Conservation (phyloP, 2,113 vertebrate species). For the Platichthys flesus region DNA sequence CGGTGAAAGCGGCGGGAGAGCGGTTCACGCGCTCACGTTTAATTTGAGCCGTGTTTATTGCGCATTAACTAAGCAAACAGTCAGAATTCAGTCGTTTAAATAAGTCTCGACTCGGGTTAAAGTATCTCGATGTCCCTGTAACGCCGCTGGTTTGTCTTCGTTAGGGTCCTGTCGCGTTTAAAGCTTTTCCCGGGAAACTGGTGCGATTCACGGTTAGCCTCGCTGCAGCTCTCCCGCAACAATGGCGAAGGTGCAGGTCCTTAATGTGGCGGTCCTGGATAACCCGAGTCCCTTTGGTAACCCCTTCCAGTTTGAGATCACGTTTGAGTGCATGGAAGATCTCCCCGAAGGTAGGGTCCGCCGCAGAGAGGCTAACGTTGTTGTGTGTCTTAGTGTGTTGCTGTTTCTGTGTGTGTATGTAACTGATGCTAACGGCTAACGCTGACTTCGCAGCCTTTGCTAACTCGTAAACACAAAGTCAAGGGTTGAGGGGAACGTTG, state of each 20-base stretch:
- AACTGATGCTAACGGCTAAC: constrained; percentile 43
- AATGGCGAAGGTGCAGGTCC: constrained; percentile 94
- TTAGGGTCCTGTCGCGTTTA: constrained; percentile 18
- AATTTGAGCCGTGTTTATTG: background rate
- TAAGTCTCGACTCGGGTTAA: background rate
- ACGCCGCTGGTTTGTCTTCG: background rate
- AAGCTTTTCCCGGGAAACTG: constrained; percentile 52
- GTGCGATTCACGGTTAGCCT: constrained; percentile 49
- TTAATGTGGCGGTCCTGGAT: constrained; percentile 91
- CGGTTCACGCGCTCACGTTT: constrained; percentile 2
- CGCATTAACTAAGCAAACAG: background rate
- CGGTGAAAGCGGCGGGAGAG: constrained; percentile 74
- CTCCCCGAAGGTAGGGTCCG: constrained; percentile 86
- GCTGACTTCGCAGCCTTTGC: background rate
- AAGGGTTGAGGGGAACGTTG: background rate
- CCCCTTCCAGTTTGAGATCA: constrained; percentile 94
- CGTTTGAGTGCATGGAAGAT: constrained; percentile 93
- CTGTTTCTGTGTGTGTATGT: background rate
- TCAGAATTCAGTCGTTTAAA: background rate
- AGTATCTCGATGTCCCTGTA: background rate
- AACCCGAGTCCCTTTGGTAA: constrained; percentile 92
- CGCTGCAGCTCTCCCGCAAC: constrained; percentile 46
- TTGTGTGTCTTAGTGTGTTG: background rate
- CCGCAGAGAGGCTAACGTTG: background rate
- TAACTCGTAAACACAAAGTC: background rate